A percentile compares a stretch with the other conserved stretches of the same genome.
phyloP scores from a whole-genome alignment of 2,113 vertebrate species.

The Girardinichthys multiradiatus region DNA sequence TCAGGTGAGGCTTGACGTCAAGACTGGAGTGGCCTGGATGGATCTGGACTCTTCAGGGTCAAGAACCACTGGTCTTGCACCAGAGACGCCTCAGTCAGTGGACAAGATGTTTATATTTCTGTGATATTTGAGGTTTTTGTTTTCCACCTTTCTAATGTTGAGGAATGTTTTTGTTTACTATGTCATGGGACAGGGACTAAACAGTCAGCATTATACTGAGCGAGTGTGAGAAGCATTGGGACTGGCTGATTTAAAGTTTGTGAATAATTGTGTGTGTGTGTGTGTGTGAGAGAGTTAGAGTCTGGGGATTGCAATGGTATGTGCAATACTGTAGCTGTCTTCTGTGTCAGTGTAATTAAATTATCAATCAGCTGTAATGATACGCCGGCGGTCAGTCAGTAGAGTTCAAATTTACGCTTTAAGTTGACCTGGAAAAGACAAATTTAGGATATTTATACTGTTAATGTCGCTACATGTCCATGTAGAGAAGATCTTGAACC shows the following conservation, averaged over 20 bases:
- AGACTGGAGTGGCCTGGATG: constrained; percentile 62
- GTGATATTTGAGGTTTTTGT: constrained; percentile 11
- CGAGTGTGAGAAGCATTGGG: constrained; percentile 30
- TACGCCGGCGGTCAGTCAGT: constrained; percentile 35
- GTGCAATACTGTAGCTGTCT: constrained; percentile 71
- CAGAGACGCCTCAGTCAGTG: constrained; percentile 40
- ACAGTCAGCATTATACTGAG: constrained; percentile 45
- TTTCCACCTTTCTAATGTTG: constrained; percentile 43
- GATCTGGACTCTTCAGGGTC: constrained; percentile 70
- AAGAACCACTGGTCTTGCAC: constrained; percentile 51
- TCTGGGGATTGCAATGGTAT: constrained; percentile 53
- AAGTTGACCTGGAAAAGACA: constrained; percentile 1
- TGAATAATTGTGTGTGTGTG: constrained; percentile 6
- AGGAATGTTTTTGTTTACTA: constrained; percentile 69
- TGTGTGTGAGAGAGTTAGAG: constrained; percentile 1
- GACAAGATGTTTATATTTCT: constrained; percentile 74
- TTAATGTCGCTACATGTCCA: constrained; percentile 21
- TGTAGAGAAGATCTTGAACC: constrained; percentile 8
- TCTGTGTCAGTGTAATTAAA: constrained; percentile 65
- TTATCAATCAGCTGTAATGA: constrained; percentile 59
- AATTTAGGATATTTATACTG: neutral
- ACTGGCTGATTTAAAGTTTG: constrained; percentile 32
- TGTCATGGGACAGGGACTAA: constrained; percentile 66
- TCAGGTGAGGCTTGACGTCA: constrained; percentile 47
- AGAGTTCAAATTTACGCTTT: constrained; percentile 24